Base-by-base conservation (phyloP, 2,888 invertebrate genomes). In the Junonia oenone region DNA sequence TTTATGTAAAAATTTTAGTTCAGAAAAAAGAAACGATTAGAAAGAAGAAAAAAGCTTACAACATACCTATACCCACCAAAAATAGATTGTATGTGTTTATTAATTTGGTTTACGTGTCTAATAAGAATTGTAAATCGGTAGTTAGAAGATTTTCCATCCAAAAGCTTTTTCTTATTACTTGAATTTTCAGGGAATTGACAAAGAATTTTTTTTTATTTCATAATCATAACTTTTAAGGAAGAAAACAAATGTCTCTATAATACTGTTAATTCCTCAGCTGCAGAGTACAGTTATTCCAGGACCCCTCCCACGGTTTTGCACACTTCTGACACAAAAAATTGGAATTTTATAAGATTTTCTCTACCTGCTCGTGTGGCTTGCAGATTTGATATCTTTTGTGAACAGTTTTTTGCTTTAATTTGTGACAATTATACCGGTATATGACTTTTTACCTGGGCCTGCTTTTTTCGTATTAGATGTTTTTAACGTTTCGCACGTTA, bases 281-380 rank as follows among this genome's bases (percentile, higher is more conserved):
- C 37, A 26, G 14, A 47, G 73, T 85, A 87, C 89, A 78, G 90
- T 89, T 90, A 90, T 78, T 69, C 75, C 64, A 62, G 73, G 78
- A 75, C 68, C 77, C 84, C 72, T 86, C 88, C 87, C 87, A 88
- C 85, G 83, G 81, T 86, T 90, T 90, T 86, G 90, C 90, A 87
- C 88, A 88, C 84, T 75, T 81, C 80, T 62, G 57, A 62, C 61
- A 67, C 66, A 78, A 81, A 88, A 84, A 81, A 67, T 62, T 55
- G 56, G 63, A 61, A 73, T 81, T 77, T 82, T 81, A 82, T 81
- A 80, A 82, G 76, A 67, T 66, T 72, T 72, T 73, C 66, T 76
- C 83, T 90, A 90, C 90, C 90, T 90, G 90, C 87, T 85, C 89
- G 89, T 90, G 90, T 89, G 89, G 87, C 90, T 89, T 89, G 89